Percentiles rank a stretch among this genome's conserved stretches.
These are phyloP conservation scores for Nesidiocoris tenuis DNA, from an alignment of 2,888 invertebrate genomes.

Conservation along the genomic window DNA sequence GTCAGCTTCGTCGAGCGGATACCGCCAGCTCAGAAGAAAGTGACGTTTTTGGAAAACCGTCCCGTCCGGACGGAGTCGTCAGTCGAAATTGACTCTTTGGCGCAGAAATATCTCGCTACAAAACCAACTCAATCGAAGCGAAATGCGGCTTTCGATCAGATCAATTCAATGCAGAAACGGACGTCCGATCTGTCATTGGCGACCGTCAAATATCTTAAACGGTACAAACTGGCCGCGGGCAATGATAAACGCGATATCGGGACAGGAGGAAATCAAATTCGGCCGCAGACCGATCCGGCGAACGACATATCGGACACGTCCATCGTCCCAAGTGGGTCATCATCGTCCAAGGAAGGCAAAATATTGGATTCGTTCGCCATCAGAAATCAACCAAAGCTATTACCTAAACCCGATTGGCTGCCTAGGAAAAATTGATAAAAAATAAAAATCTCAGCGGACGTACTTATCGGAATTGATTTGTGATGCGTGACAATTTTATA, in stretches of 20 bases:
- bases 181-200: constrained; percentile 26
- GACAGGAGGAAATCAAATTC: background rate
- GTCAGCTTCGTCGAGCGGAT: constrained; percentile 27
- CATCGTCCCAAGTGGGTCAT: background rate
- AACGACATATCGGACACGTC: background rate
- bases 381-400: constrained; percentile 30
- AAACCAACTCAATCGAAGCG: background rate
- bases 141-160: constrained; percentile 12
- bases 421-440: background rate
- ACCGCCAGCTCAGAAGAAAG: constrained; percentile 23
- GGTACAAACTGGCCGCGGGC: constrained; percentile 19
- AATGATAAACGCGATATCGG: background rate
- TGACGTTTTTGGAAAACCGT: constrained; percentile 17
- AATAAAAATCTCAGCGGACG: too few species aligned
- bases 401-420: constrained; percentile 13
- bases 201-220: constrained; percentile 28
- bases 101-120: constrained; percentile 14
- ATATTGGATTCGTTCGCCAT: constrained; percentile 29
- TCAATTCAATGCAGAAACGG: constrained; percentile 11
- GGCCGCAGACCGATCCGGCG: background rate
- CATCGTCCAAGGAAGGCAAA: constrained; percentile 1
- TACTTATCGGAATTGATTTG: too few species aligned
- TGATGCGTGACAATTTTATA: too few species aligned
- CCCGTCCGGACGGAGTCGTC: constrained; percentile 17
- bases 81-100: constrained; percentile 28